These are phyloP conservation scores for Acronicta aceris DNA, from an alignment of 2,888 invertebrate genomes.

Conservation along the genomic window DNA sequence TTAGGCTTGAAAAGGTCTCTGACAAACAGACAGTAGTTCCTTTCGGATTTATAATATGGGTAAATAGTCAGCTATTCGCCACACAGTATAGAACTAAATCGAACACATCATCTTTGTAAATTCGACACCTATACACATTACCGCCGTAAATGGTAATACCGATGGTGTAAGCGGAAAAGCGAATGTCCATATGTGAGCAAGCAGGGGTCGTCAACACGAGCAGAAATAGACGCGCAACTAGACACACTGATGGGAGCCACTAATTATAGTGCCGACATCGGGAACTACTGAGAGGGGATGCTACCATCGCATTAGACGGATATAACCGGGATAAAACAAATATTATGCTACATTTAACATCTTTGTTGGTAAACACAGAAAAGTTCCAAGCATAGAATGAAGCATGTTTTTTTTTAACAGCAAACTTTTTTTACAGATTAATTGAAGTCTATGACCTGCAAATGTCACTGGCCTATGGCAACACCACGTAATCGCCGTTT, in stretches of 20 bases:
- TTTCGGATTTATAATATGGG: too few relatives aligned
- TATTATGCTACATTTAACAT: constrained; percentile 49
- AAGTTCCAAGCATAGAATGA: constrained; percentile 11
- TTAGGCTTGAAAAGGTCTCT: too few relatives aligned
- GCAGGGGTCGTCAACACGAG: constrained; percentile 78
- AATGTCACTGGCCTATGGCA: constrained; percentile 6
- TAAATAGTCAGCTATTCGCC: too few relatives aligned
- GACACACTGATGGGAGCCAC: constrained; percentile 58
- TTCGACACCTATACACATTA: constrained; percentile 51
- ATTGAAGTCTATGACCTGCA: constrained; percentile 17
- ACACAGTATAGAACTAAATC: not conserved
- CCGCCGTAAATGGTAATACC: constrained; percentile 61
- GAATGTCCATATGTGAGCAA: constrained; percentile 60
- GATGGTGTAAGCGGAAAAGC: constrained; percentile 66
- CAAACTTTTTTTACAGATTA: constrained; percentile 17
- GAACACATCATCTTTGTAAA: constrained; percentile 45
- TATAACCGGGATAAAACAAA: constrained; percentile 37
- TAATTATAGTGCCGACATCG: constrained; percentile 73
- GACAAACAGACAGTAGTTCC: too few relatives aligned
- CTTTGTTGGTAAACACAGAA: constrained; percentile 2
- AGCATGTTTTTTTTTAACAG: constrained; percentile 5
- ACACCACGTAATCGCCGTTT: constrained; percentile 15
- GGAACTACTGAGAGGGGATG: constrained; percentile 52
- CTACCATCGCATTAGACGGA: constrained; percentile 36
- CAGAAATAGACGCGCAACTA: constrained; percentile 77